phyloP scores from a whole-genome alignment of 2,113 vertebrate species.

The Clarias macrocephalus region DNA sequence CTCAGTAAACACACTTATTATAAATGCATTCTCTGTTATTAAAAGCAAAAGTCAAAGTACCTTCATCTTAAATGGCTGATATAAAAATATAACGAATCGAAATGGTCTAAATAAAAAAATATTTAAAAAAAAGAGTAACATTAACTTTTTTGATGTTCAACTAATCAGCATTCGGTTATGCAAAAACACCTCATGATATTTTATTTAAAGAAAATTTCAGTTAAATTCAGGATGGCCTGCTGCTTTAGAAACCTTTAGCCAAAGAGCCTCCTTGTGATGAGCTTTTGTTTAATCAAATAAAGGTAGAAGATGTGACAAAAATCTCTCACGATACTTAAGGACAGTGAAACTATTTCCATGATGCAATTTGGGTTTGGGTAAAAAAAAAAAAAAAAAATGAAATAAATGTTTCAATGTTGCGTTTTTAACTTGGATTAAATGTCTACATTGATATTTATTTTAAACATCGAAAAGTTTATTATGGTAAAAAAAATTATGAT shows the following conservation, averaged over 20 bases:
- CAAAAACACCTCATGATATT: neutral
- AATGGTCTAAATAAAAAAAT: neutral
- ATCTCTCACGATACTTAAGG: neutral
- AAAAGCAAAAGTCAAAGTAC: neutral
- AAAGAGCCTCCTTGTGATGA: neutral
- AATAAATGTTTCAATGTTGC: neutral
- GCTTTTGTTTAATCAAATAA: neutral
- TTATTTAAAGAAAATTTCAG: neutral
- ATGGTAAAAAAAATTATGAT: neutral
- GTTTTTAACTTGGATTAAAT: neutral
- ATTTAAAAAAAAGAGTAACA: no score
- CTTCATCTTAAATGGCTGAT: neutral
- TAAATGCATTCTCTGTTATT: neutral
- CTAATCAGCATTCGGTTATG: neutral
- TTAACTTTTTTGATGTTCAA: no score
- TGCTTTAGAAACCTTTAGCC: neutral
- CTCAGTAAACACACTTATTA: neutral
- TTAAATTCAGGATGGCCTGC: neutral
- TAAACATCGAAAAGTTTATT: neutral
- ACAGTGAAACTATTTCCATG: neutral
- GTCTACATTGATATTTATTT: neutral
- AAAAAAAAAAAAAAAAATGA: neutral
- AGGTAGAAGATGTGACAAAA: no score
- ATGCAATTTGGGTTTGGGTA: neutral
- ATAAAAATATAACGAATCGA: neutral